Evolutionary conservation across 1,140 invertebrate species (phyloP).

Genomic region (Drosophila teissieri): DNA sequence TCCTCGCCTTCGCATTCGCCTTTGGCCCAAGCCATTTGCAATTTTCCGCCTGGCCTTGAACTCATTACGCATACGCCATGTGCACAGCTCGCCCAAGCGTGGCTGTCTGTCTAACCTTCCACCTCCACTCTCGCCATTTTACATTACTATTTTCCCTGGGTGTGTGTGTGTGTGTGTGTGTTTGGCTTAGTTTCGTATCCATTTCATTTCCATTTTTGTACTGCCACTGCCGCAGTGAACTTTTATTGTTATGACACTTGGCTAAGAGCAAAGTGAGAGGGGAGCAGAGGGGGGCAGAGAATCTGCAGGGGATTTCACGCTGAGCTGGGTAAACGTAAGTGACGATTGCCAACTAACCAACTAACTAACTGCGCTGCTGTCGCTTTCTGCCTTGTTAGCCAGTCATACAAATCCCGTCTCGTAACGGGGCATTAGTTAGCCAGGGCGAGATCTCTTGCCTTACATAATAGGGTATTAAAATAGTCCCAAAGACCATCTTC

Average conservation of each 20-base stretch:
- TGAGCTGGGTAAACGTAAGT: conserved; percentile 41
- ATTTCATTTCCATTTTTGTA: conserved; percentile 66
- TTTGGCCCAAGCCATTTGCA: conserved; percentile 43
- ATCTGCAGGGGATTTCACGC: conserved; percentile 19
- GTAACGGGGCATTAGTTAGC: background rate
- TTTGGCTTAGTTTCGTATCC: conserved; percentile 38
- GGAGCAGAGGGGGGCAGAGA: background rate
- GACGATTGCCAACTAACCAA: conserved; percentile 72
- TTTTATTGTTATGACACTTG: conserved; percentile 75
- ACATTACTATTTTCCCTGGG: background rate
- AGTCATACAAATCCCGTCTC: conserved; percentile 20
- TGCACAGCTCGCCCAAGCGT: conserved; percentile 17
- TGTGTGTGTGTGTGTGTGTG: conserved; percentile 11
- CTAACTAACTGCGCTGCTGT: conserved; percentile 60
- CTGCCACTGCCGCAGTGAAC: conserved; percentile 58
- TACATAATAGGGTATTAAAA: too few species aligned
- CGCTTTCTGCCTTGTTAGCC: conserved; percentile 47
- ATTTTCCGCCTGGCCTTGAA: conserved; percentile 63
- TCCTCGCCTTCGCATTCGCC: conserved; percentile 30
- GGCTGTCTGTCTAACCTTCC: conserved; percentile 1
- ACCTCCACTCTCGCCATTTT: background rate
- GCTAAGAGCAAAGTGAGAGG: conserved; percentile 25
- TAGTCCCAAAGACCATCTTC: too few species aligned
- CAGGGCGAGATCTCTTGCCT: background rate
- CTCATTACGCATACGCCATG: conserved; percentile 73